Percentiles rank a stretch among this genome's conserved stretches.
phyloP scores from a whole-genome alignment of 2,797 vertebrate genomes.

The Squalus acanthias region DNA sequence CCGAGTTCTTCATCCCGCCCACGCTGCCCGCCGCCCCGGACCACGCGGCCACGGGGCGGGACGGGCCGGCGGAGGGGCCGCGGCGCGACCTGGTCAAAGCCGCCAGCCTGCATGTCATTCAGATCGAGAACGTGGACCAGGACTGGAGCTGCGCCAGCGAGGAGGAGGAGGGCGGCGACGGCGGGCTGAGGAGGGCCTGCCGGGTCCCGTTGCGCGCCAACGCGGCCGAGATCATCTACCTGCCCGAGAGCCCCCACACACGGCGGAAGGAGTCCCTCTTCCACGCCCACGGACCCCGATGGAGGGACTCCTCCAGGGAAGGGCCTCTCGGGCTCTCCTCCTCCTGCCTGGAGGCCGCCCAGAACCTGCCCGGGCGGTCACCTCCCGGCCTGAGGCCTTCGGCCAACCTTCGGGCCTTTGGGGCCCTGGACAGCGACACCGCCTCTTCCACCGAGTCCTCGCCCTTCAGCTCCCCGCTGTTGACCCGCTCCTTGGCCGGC shows the following conservation, averaged over 20 bases:
- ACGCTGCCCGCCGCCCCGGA: background rate
- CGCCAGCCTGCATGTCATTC: background rate
- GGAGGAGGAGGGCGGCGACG: background rate
- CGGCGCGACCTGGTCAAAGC: background rate
- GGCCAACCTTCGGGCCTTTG: background rate
- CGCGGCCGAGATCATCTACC: conserved; percentile 45
- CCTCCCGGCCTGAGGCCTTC: conserved; percentile 46
- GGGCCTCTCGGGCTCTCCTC: background rate
- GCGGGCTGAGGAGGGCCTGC: background rate
- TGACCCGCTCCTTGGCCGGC: background rate
- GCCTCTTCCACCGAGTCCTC: conserved; percentile 48
- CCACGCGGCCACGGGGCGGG: background rate
- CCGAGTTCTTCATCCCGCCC: conserved; percentile 56
- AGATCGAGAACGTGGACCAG: background rate
- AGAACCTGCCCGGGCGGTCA: conserved; percentile 29
- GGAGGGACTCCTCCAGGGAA: background rate
- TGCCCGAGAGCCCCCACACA: conserved; percentile 55
- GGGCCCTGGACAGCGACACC: conserved; percentile 43
- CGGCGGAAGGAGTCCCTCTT: conserved; percentile 55
- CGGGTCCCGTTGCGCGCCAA: conserved; percentile 46
- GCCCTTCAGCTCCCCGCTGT: conserved; percentile 44
- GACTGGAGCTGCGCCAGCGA: background rate
- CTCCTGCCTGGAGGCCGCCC: background rate
- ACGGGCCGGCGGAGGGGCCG: background rate
- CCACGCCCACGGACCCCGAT: conserved; percentile 29